These are phyloP conservation scores for Lagria hirta DNA, from an alignment of 2,888 invertebrate genomes.

Conservation along the genomic window DNA sequence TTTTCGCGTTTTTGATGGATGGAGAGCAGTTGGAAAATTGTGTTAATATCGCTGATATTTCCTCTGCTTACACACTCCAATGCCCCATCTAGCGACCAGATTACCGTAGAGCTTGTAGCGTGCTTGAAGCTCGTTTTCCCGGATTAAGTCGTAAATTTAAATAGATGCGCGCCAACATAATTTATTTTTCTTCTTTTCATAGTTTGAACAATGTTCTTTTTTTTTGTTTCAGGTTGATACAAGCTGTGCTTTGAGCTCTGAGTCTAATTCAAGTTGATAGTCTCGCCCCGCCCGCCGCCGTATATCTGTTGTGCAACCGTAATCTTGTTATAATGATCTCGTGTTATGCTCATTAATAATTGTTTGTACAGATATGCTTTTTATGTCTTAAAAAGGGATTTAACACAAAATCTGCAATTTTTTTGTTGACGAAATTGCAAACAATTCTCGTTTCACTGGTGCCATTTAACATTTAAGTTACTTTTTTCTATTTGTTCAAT, in stretches of 20 bases:
- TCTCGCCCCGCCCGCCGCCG: slow-evolving; percentile 39
- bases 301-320: slow-evolving; percentile 46
- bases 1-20: too few species aligned
- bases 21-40: too few species aligned
- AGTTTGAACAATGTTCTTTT: slow-evolving; percentile 19
- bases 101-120: slow-evolving; percentile 35
- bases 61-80: slow-evolving; percentile 17
- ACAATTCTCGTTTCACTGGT: slow-evolving; percentile 38
- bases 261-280: slow-evolving; percentile 32
- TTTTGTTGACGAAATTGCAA: slow-evolving; percentile 25
- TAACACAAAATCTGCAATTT: slow-evolving; percentile 24
- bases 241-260: slow-evolving; percentile 31
- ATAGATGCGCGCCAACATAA: slow-evolving; percentile 17
- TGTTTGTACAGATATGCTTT: slow-evolving; percentile 53
- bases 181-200: slow-evolving; percentile 5
- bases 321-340: slow-evolving; percentile 53
- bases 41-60: too few species aligned
- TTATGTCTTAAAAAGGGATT: slow-evolving; percentile 43
- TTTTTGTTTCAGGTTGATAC: slow-evolving; percentile 40
- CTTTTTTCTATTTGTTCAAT: too few species aligned
- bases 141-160: slow-evolving; percentile 35
- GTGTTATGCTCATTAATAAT: slow-evolving; percentile 53
- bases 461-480: slow-evolving; percentile 35
- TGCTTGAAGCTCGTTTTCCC: slow-evolving; percentile 30
- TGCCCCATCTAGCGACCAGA: slow-evolving; percentile 29